phyloP scores from a whole-genome alignment of 1,140 invertebrate genomes.

The Tetramorium parvispinum region DNA sequence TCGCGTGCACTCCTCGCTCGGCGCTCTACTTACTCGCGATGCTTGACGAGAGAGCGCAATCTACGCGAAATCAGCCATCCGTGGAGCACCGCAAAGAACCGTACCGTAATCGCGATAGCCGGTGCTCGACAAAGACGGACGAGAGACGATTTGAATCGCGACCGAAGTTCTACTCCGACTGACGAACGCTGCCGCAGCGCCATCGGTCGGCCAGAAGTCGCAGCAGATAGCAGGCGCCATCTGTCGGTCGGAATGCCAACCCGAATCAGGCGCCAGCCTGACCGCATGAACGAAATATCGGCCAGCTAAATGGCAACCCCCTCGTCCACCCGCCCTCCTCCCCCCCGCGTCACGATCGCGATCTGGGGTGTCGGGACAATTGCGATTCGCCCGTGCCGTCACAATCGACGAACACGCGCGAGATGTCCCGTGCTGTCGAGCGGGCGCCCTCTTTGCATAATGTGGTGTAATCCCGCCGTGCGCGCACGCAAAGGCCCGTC shows the following conservation, averaged over 20 bases:
- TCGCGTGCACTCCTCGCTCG: no score
- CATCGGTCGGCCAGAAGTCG: not conserved
- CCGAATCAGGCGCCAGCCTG: constrained; percentile 74
- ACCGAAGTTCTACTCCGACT: not conserved
- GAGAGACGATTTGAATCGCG: not conserved
- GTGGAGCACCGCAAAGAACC: not conserved
- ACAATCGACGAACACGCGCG: not conserved
- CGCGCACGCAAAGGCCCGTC: constrained; percentile 60
- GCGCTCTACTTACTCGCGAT: not conserved
- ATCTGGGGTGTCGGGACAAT: constrained; percentile 65
- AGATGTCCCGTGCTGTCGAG: not conserved
- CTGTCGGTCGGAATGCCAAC: constrained; percentile 61
- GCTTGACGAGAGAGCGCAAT: no score
- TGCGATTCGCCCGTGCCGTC: constrained; percentile 39
- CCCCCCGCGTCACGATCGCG: constrained; percentile 27
- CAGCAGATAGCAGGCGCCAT: constrained; percentile 32
- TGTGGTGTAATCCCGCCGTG: constrained; percentile 69
- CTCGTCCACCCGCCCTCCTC: constrained; percentile 6
- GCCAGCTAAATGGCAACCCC: constrained; percentile 67
- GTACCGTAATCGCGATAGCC: not conserved
- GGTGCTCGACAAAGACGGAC: not conserved
- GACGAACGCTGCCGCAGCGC: not conserved
- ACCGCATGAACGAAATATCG: constrained; percentile 61
- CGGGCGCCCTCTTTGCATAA: constrained; percentile 69
- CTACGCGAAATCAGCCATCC: not conserved